A percentile compares a stretch with the other conserved stretches of the same genome.
Conservation (phyloP, 2,113 vertebrate species). For the Lepisosteus oculatus region DNA sequence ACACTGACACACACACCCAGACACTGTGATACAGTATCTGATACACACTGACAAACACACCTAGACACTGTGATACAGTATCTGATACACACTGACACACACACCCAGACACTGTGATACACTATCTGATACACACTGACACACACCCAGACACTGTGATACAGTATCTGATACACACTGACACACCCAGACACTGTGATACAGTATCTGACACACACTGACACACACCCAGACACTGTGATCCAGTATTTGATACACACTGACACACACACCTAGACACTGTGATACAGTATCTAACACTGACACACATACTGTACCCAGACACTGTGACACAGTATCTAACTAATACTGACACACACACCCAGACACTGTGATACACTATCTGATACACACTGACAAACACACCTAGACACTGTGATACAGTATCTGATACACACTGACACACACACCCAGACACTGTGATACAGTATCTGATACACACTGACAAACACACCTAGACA, state of each 20-base stretch:
- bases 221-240: not conserved
- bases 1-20: not conserved
- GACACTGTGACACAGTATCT: too few relatives aligned
- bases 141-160: too few relatives aligned
- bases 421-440: not conserved
- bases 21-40: too few relatives aligned
- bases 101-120: not conserved
- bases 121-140: not conserved
- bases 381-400: not conserved
- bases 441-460: not conserved
- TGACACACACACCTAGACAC: too few relatives aligned
- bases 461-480: not conserved
- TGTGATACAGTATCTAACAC: too few relatives aligned
- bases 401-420: too few relatives aligned
- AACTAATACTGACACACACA: too few relatives aligned
- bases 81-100: not conserved
- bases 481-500: not conserved
- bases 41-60: not conserved
- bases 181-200: not conserved
- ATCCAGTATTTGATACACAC: too few relatives aligned
- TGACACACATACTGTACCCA: too few relatives aligned
- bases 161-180: not conserved
- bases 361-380: too few relatives aligned
- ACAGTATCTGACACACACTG: not conserved
- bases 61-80: not conserved